Evolutionary conservation across 2,797 vertebrate genomes (phyloP).

Genomic region (Syngnathus acus): DNA sequence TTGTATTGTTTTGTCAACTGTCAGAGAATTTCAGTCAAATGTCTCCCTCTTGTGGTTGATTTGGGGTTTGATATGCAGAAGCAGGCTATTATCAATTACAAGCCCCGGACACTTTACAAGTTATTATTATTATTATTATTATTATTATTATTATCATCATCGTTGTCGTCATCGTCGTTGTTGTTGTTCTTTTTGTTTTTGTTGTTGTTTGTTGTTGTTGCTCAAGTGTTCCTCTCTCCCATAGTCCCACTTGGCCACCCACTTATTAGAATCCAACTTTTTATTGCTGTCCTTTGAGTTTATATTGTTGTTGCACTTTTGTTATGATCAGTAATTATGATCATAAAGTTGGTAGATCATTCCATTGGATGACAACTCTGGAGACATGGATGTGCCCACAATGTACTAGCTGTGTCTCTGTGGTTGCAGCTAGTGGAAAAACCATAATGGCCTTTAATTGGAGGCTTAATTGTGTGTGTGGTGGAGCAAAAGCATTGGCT

Average conservation of each 20-base stretch:
- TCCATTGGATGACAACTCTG: conserved; percentile 66
- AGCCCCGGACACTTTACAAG: neutral
- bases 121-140: too few relatives aligned
- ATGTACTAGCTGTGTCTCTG: conserved; percentile 55
- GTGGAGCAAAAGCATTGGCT: conserved; percentile 66
- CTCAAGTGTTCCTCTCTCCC: conserved; percentile 37
- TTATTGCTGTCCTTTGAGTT: conserved; percentile 53
- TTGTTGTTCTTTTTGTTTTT: too few relatives aligned
- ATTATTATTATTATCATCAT: too few relatives aligned
- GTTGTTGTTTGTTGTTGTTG: too few relatives aligned
- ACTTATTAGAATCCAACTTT: conserved; percentile 56
- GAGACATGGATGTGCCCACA: conserved; percentile 68
- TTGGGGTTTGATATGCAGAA: neutral
- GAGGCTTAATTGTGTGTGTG: conserved; percentile 72
- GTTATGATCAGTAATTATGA: conserved; percentile 71
- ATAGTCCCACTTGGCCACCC: conserved; percentile 46
- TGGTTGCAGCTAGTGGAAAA: conserved; percentile 63
- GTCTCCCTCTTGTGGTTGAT: conserved; percentile 60
- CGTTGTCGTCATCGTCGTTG: too few relatives aligned
- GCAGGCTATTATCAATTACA: neutral
- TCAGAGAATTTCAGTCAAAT: conserved; percentile 36
- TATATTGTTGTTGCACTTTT: conserved; percentile 60
- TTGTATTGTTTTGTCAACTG: conserved; percentile 5
- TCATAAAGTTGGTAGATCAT: conserved; percentile 67
- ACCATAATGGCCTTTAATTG: conserved; percentile 74